Conservation (phyloP, 2,797 vertebrate species). For the Phoebastria nigripes region DNA sequence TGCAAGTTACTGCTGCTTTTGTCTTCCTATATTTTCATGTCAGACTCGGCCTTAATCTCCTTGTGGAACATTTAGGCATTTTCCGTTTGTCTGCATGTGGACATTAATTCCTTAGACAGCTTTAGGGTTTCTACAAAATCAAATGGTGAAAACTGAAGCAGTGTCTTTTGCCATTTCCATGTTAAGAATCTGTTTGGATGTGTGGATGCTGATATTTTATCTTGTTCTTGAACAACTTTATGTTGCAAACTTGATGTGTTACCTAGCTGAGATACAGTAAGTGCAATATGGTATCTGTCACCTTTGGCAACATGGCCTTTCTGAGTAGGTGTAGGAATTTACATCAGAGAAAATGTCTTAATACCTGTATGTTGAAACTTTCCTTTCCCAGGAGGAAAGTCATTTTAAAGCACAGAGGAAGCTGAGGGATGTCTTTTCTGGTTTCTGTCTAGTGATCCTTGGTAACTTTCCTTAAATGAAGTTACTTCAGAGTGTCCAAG, state of each 20-base stretch:
- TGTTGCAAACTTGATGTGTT: slow-evolving; percentile 26
- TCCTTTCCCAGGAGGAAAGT: neutral
- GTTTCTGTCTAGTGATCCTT: neutral
- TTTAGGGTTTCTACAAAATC: slow-evolving; percentile 44
- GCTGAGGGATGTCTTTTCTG: neutral
- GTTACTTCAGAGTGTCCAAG: neutral
- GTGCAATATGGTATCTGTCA: neutral
- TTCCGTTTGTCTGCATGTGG: slow-evolving; percentile 31
- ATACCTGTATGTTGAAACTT: neutral
- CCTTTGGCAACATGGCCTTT: slow-evolving; percentile 12
- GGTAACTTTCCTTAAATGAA: neutral
- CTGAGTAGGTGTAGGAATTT: neutral
- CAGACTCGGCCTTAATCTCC: neutral
- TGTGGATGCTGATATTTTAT: slow-evolving; percentile 38
- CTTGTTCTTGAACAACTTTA: slow-evolving; percentile 19
- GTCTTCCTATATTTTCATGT: neutral
- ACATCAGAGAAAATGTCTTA: neutral
- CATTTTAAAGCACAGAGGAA: neutral
- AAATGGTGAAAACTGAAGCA: slow-evolving; percentile 15
- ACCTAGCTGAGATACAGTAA: neutral
- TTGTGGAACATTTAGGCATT: neutral
- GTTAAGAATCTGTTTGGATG: slow-evolving; percentile 41
- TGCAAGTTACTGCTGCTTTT: slow-evolving; percentile 12
- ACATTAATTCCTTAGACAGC: slow-evolving; percentile 26
- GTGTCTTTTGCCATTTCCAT: slow-evolving; percentile 31